Percentiles rank a stretch among this genome's conserved stretches.
Evolutionary conservation across 2,888 invertebrate genomes (phyloP).

Genomic region (Eledone cirrhosa): DNA sequence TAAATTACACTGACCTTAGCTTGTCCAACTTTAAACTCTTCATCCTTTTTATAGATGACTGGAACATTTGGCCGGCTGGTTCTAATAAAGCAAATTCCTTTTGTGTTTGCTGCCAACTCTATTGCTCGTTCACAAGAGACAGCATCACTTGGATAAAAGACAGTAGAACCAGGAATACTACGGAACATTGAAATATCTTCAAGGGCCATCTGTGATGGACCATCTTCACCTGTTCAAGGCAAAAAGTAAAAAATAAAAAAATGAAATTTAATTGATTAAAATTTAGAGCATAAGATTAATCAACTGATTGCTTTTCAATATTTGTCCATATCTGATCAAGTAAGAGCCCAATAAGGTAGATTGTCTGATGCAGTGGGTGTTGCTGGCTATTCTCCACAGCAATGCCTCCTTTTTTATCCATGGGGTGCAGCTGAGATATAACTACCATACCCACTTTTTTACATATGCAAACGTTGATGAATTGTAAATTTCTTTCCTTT

Average conservation of each 20-base stretch:
- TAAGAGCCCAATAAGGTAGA: too few species aligned
- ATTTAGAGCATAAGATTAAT: too few species aligned
- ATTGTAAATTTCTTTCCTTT: too few species aligned
- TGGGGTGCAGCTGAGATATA: too few species aligned
- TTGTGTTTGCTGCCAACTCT: conserved; percentile 93
- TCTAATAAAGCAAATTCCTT: conserved; percentile 94
- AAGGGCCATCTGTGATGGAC: conserved; percentile 99
- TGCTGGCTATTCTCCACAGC: too few species aligned
- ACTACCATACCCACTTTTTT: too few species aligned
- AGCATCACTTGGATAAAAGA: conserved; percentile 85
- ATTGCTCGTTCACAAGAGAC: conserved; percentile 93
- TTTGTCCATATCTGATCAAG: too few species aligned
- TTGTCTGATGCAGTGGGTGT: too few species aligned
- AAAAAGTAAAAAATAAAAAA: not conserved
- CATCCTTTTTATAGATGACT: conserved; percentile 86
- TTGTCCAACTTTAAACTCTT: conserved; percentile 78
- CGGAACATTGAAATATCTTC: conserved; percentile 98
- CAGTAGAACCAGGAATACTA: conserved; percentile 79
- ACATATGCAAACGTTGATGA: too few species aligned
- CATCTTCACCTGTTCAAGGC: conserved; percentile 79
- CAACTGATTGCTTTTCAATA: too few species aligned
- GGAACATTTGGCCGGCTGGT: conserved; percentile 91
- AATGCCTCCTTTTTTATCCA: too few species aligned
- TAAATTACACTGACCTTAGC: conserved; percentile 66
- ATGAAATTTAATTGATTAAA: too few species aligned